Percentiles rank a stretch among this genome's conserved stretches.
Conservation (phyloP, 2,888 invertebrate species). For the Eristalinus aeneus region DNA sequence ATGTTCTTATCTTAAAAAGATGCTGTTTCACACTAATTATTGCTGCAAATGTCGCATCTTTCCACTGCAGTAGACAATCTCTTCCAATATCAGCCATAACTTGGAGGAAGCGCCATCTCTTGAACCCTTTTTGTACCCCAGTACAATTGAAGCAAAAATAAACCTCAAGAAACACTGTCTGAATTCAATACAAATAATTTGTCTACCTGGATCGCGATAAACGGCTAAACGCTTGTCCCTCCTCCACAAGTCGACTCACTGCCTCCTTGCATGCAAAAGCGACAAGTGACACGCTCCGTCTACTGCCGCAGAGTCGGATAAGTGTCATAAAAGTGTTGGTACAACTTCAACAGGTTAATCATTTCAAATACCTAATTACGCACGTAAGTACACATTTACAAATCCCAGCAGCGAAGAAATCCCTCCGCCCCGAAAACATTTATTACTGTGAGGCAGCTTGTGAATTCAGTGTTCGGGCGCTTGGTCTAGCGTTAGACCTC, state of each 20-base stretch:
- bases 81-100: no score
- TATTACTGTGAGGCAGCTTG: background rate
- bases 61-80: no score
- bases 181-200: no score
- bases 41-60: no score
- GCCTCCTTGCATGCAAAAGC: background rate
- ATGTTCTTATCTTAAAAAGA: no score
- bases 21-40: no score
- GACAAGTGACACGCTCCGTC: constrained; percentile 7
- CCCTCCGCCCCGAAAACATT: background rate
- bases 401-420: background rate
- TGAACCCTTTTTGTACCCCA: no score
- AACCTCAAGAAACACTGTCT: no score
- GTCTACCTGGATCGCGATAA: background rate
- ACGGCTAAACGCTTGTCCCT: background rate
- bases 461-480: background rate
- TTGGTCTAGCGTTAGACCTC: background rate
- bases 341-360: constrained; percentile 10
- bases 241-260: background rate
- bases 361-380: constrained; percentile 24
- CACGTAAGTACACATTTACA: background rate
- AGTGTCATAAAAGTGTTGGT: constrained; percentile 6
- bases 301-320: background rate
- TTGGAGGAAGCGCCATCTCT: no score
- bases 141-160: no score